A percentile compares a stretch with the other conserved stretches of the same genome.
Evolutionary conservation across 2,113 vertebrate genomes (phyloP).

Genomic region (Bufo gargarizans): DNA sequence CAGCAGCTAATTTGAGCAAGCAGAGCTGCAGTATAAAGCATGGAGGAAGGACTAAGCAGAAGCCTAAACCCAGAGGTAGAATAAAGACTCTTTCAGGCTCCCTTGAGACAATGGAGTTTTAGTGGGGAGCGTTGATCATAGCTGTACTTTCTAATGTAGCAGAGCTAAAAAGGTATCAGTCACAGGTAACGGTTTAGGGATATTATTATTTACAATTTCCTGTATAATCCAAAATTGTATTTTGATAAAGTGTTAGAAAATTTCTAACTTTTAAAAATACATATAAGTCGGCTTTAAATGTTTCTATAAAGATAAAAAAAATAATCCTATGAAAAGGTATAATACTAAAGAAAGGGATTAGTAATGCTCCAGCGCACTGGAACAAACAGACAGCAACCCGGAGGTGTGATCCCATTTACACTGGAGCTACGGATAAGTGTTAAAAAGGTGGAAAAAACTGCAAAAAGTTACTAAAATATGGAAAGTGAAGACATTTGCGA

Average conservation of each 20-base stretch:
- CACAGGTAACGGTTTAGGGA: too few species aligned
- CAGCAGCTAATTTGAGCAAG: too few species aligned
- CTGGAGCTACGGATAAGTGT: conserved; percentile 26
- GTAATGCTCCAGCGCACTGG: neutral
- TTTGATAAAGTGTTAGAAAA: neutral
- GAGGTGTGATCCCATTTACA: conserved; percentile 56
- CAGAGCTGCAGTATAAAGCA: too few species aligned
- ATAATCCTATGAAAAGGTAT: neutral
- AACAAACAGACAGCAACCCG: neutral
- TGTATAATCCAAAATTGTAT: neutral
- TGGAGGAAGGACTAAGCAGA: too few species aligned
- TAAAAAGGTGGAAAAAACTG: conserved; percentile 31
- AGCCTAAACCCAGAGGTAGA: too few species aligned
- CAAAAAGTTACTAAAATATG: conserved; percentile 21
- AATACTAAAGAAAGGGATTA: conserved; percentile 4
- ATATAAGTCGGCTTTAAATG: neutral
- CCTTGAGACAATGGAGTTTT: too few species aligned
- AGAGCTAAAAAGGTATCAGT: too few species aligned
- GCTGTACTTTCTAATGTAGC: too few species aligned
- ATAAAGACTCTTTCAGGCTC: too few species aligned
- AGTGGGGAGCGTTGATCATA: too few species aligned
- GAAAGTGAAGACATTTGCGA: conserved; percentile 37
- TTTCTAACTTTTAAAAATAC: neutral
- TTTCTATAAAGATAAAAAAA: neutral
- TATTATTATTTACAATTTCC: too few species aligned